Evolutionary conservation across 2,888 invertebrate species (phyloP).

Genomic region (Ferrisia virgata): DNA sequence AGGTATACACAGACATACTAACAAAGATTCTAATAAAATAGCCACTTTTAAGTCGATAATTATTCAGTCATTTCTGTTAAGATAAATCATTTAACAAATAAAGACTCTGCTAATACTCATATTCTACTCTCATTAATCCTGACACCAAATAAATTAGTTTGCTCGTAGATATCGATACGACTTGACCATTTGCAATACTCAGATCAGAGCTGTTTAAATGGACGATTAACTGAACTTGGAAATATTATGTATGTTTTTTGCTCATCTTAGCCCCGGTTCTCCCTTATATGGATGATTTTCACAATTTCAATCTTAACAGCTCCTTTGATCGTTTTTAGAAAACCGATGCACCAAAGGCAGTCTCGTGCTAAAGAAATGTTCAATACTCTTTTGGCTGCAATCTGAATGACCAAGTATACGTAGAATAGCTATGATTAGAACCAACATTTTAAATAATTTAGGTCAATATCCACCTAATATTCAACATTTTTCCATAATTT

Average conservation of each 20-base stretch:
- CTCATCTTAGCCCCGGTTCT: not conserved
- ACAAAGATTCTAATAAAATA: not conserved
- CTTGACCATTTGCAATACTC: not conserved
- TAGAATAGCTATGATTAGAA: too few relatives aligned
- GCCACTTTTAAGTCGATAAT: not conserved
- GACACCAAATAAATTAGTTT: too few relatives aligned
- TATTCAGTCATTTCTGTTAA: not conserved
- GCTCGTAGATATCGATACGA: not conserved
- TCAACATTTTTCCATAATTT: too few relatives aligned
- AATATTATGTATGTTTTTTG: not conserved
- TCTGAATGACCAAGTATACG: too few relatives aligned
- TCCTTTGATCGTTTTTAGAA: too few relatives aligned
- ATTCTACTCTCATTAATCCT: not conserved
- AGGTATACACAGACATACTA: not conserved
- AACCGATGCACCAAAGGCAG: too few relatives aligned
- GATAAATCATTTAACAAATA: not conserved
- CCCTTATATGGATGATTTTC: too few relatives aligned
- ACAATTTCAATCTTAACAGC: too few relatives aligned
- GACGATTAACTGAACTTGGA: not conserved
- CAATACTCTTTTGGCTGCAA: too few relatives aligned
- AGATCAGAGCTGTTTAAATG: not conserved
- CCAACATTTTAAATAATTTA: too few relatives aligned
- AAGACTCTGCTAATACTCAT: not conserved
- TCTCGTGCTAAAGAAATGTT: too few relatives aligned
- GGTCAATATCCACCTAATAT: too few relatives aligned